A percentile compares a stretch with the other conserved stretches of the same genome.
Evolutionary conservation across 2,797 vertebrate species (phyloP).

Genomic region (Pipistrellus pygmaeus): DNA sequence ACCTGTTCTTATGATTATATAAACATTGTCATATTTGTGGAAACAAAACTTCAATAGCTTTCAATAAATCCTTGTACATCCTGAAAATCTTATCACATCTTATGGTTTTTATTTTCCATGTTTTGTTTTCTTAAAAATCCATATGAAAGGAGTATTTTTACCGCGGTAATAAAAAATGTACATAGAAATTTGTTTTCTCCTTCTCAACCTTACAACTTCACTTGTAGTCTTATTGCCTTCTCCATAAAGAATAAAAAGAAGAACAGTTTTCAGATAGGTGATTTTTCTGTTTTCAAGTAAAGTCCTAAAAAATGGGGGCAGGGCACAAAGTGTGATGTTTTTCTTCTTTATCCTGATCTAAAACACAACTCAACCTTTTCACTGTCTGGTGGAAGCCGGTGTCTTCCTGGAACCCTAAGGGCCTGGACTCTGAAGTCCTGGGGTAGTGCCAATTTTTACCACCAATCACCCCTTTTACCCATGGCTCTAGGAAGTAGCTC

Average conservation of each 20-base stretch:
- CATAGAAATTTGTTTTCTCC: neutral
- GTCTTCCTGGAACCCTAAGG: neutral
- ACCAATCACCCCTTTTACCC: neutral
- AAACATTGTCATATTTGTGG: neutral
- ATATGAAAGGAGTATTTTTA: neutral
- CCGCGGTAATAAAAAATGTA: neutral
- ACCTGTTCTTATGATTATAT: no score
- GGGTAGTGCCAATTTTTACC: neutral
- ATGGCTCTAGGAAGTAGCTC: neutral
- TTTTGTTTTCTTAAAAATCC: neutral
- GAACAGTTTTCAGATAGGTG: neutral
- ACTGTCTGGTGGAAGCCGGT: neutral
- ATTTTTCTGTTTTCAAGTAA: neutral
- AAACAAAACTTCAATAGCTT: neutral
- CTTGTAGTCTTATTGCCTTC: neutral
- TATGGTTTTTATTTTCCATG: neutral
- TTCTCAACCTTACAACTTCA: neutral
- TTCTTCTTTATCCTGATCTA: neutral
- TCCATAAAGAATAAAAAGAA: neutral
- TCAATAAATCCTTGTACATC: neutral
- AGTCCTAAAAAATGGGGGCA: neutral
- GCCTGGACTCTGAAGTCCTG: neutral
- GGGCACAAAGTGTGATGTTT: neutral
- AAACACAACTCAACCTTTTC: neutral
- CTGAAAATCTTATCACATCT: neutral